Evolutionary conservation across 2,797 vertebrate genomes (phyloP).

Genomic region (Poeciliopsis presidionis): DNA sequence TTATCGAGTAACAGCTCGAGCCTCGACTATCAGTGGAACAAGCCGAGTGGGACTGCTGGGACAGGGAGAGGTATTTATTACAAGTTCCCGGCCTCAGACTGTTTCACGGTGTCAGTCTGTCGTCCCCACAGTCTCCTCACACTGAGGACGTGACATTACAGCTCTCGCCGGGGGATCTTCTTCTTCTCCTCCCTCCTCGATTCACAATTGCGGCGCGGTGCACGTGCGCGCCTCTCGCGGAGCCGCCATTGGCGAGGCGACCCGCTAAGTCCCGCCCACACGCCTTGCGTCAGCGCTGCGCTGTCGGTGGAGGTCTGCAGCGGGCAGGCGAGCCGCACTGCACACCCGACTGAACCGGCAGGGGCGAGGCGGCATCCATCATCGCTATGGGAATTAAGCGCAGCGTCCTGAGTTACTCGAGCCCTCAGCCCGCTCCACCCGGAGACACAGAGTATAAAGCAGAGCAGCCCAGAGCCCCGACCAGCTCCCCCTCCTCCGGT

Average conservation of each 20-base stretch:
- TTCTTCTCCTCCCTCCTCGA: slow-evolving; percentile 16
- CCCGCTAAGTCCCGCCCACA: slow-evolving; percentile 50
- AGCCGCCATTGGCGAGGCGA: slow-evolving; percentile 48
- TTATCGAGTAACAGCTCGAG: not conserved
- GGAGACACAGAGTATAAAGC: slow-evolving; percentile 69
- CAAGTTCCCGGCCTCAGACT: not conserved
- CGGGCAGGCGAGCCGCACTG: slow-evolving; percentile 48
- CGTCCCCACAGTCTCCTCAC: not conserved
- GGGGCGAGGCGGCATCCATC: slow-evolving; percentile 67
- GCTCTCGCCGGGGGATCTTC: not conserved
- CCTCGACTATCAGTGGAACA: not conserved
- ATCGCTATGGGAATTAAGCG: slow-evolving; percentile 78
- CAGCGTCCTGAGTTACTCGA: slow-evolving; percentile 51
- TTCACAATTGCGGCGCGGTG: slow-evolving; percentile 1
- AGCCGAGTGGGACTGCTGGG: not conserved
- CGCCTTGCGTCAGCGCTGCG: slow-evolving; percentile 44
- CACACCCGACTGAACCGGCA: slow-evolving; percentile 50
- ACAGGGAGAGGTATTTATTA: not conserved
- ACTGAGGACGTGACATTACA: slow-evolving; percentile 8
- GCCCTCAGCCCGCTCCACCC: slow-evolving; percentile 54
- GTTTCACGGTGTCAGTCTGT: not conserved
- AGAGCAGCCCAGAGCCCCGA: slow-evolving; percentile 43
- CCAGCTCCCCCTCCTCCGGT: slow-evolving; percentile 45
- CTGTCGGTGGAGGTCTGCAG: slow-evolving; percentile 59
- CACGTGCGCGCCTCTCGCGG: slow-evolving; percentile 26